A percentile compares a stretch with the other conserved stretches of the same genome.
These are phyloP conservation scores for Mimas tiliae DNA, from an alignment of 2,888 invertebrate species.

Conservation along the genomic window DNA sequence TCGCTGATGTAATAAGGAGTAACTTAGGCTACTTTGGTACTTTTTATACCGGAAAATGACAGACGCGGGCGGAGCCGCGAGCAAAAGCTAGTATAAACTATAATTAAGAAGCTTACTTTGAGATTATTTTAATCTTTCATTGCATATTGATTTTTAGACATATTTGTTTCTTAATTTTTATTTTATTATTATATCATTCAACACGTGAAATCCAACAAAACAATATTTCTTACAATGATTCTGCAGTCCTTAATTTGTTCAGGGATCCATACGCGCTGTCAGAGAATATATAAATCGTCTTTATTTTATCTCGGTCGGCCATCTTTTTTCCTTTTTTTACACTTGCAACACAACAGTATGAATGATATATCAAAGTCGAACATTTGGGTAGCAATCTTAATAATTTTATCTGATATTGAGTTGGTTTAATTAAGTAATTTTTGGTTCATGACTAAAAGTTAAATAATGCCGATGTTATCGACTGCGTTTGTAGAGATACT, in stretches of 20 bases:
- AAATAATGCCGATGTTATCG: conserved; percentile 3
- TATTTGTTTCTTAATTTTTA: too few species aligned
- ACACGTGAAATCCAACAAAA: conserved; percentile 10
- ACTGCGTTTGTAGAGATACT: background rate
- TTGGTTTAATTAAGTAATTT: conserved; percentile 22
- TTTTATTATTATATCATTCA: too few species aligned
- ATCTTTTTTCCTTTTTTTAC: conserved; percentile 38
- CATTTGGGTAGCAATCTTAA: conserved; percentile 73
- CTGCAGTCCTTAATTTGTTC: conserved; percentile 60
- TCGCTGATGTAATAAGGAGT: too few species aligned
- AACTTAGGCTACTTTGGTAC: too few species aligned
- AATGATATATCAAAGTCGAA: conserved; percentile 77
- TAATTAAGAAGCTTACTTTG: too few species aligned
- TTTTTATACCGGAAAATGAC: too few species aligned
- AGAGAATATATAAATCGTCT: conserved; percentile 63
- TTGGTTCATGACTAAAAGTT: conserved; percentile 24
- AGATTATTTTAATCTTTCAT: too few species aligned
- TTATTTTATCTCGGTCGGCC: conserved; percentile 56
- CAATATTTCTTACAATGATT: conserved; percentile 37
- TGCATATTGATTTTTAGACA: too few species aligned
- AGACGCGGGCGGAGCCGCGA: too few species aligned
- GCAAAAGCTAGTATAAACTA: too few species aligned
- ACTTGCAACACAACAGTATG: conserved; percentile 38
- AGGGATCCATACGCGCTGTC: conserved; percentile 61
- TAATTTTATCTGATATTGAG: conserved; percentile 59